Conservation (phyloP, 2,888 invertebrate genomes). For the Cantharis flavilabris region DNA sequence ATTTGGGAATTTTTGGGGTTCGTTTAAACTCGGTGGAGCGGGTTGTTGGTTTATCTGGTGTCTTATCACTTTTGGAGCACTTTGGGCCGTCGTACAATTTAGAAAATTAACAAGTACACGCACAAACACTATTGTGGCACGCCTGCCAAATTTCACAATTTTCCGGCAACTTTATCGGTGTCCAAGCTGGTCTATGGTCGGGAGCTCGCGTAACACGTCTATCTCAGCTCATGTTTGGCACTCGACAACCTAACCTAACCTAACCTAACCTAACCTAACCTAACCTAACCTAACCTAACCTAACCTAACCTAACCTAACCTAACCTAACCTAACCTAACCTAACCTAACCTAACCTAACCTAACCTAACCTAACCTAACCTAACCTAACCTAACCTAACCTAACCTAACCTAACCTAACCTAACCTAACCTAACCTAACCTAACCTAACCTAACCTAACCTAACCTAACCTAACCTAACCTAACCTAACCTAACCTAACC, state of each 20-base stretch:
- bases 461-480: neutral
- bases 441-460: neutral
- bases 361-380: slow-evolving; percentile 3
- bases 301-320: neutral
- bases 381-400: neutral
- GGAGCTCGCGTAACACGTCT: too few relatives aligned
- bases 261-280: neutral
- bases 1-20: too few relatives aligned
- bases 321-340: slow-evolving; percentile 4
- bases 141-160: too few relatives aligned
- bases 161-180: too few relatives aligned
- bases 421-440: slow-evolving; percentile 1
- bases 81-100: too few relatives aligned
- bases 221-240: too few relatives aligned
- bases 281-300: neutral
- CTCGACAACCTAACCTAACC: slow-evolving; percentile 21
- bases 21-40: too few relatives aligned
- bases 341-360: slow-evolving; percentile 9
- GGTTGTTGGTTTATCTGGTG: too few relatives aligned
- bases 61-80: too few relatives aligned
- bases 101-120: too few relatives aligned
- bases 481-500: neutral
- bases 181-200: too few relatives aligned
- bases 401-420: neutral
- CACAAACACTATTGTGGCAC: too few relatives aligned